Evolutionary conservation across 92 coral and sea anemone species (phyloP).

Genomic region (Desmophyllum pertusum): DNA sequence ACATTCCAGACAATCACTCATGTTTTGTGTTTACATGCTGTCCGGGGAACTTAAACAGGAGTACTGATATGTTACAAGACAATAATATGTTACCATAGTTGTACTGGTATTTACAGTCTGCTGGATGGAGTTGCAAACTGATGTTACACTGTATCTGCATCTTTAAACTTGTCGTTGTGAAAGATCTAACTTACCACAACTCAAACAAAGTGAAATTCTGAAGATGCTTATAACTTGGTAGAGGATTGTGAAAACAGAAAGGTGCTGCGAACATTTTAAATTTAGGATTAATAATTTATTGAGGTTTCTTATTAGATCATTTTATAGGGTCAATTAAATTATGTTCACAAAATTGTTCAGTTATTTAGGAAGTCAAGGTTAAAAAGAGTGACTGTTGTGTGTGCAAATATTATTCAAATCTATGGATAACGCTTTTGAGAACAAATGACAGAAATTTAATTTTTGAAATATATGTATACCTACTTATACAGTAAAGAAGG

Average conservation of each 20-base stretch:
- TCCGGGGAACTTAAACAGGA: not conserved
- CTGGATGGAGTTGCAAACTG: too few relatives aligned
- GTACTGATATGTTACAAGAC: not conserved
- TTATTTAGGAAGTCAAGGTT: not conserved
- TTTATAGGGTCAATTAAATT: slow-evolving; percentile 24
- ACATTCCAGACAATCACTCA: not conserved
- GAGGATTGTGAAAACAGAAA: not conserved
- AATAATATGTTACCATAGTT: not conserved
- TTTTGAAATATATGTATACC: not conserved
- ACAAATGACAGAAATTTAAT: not conserved
- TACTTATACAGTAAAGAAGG: not conserved
- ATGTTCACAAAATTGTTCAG: not conserved
- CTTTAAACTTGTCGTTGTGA: not conserved
- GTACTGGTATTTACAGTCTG: not conserved
- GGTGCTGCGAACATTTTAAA: not conserved
- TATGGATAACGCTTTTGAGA: not conserved
- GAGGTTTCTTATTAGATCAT: slow-evolving; percentile 21
- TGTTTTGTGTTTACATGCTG: not conserved
- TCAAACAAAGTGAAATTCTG: not conserved
- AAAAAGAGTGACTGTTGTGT: not conserved
- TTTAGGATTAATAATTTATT: slow-evolving; percentile 11
- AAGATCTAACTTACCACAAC: not conserved
- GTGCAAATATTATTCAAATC: not conserved
- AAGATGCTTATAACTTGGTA: not conserved
- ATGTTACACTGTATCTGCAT: not conserved